These are phyloP conservation scores for Tinea pellionella DNA, from an alignment of 2,888 invertebrate species.

Conservation along the genomic window DNA sequence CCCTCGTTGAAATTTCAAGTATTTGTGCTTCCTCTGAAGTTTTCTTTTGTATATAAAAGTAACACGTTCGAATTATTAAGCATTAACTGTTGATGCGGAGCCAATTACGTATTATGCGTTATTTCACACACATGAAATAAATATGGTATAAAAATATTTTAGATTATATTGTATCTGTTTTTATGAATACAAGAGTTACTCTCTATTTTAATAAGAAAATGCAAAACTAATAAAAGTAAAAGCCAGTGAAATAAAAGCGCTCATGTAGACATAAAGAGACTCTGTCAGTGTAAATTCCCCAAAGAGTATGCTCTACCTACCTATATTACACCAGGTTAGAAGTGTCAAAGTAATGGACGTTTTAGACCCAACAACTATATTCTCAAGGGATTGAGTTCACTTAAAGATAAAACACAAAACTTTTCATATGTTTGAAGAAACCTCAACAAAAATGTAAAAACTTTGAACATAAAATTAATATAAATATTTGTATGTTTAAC, in stretches of 20 bases:
- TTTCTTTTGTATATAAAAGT: too few species aligned
- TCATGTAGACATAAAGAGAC: not conserved
- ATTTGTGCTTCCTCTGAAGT: too few species aligned
- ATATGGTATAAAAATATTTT: too few species aligned
- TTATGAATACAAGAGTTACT: not conserved
- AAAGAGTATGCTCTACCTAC: not conserved
- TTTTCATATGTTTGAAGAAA: not conserved
- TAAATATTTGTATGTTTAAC: not conserved
- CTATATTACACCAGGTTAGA: constrained; percentile 9
- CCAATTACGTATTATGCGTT: too few species aligned
- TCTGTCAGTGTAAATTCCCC: not conserved
- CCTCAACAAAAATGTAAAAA: not conserved
- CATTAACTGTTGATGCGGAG: too few species aligned
- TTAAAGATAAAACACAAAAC: constrained; percentile 10
- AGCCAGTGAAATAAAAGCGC: not conserved
- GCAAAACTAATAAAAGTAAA: not conserved
- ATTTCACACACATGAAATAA: too few species aligned
- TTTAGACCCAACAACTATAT: constrained; percentile 10
- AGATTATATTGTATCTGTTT: too few species aligned
- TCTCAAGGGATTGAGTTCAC: constrained; percentile 1
- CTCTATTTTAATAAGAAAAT: not conserved
- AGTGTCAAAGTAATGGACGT: constrained; percentile 13
- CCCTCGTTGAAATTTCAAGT: too few species aligned
- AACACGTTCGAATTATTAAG: too few species aligned
- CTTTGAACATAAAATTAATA: not conserved